These are phyloP conservation scores for Neodontobutis hainanensis DNA, from an alignment of 2,113 vertebrate species.

Conservation along the genomic window DNA sequence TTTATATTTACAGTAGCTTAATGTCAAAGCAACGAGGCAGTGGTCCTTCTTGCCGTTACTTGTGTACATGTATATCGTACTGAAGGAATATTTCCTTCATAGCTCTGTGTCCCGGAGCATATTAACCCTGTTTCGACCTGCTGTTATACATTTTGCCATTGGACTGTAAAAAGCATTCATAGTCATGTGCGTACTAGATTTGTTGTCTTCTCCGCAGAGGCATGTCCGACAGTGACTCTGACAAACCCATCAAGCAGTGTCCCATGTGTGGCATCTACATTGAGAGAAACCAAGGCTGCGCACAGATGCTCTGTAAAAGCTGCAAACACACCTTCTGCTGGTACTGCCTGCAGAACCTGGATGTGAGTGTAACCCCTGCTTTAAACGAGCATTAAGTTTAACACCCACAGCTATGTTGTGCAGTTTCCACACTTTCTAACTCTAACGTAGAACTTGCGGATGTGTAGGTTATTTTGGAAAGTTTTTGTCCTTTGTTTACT, in stretches of 20 bases:
- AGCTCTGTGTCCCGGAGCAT: constrained; percentile 26
- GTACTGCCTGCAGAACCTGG: constrained; percentile 96
- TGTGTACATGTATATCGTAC: background rate
- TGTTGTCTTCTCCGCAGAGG: constrained; percentile 33
- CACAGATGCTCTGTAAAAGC: constrained; percentile 98
- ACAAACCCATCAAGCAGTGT: constrained; percentile 91
- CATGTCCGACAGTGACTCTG: constrained; percentile 70
- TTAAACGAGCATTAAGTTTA: background rate
- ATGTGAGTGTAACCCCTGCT: constrained; percentile 81
- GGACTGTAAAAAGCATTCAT: background rate
- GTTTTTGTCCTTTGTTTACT: too few species aligned
- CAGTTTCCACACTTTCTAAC: background rate
- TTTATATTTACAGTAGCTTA: background rate
- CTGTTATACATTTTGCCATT: constrained; percentile 22
- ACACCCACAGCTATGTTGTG: background rate
- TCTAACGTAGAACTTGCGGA: too few species aligned
- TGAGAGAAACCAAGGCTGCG: constrained; percentile 95
- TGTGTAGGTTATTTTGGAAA: too few species aligned
- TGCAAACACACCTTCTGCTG: constrained; percentile 99
- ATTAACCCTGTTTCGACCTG: constrained; percentile 33
- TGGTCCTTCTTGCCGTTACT: background rate
- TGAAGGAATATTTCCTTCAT: background rate
- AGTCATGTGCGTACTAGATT: constrained; percentile 1
- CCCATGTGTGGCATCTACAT: constrained; percentile 92
- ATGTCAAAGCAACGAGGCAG: background rate